These are phyloP conservation scores for Girardinus metallicus DNA, from an alignment of 2,797 vertebrate species.

Conservation along the genomic window DNA sequence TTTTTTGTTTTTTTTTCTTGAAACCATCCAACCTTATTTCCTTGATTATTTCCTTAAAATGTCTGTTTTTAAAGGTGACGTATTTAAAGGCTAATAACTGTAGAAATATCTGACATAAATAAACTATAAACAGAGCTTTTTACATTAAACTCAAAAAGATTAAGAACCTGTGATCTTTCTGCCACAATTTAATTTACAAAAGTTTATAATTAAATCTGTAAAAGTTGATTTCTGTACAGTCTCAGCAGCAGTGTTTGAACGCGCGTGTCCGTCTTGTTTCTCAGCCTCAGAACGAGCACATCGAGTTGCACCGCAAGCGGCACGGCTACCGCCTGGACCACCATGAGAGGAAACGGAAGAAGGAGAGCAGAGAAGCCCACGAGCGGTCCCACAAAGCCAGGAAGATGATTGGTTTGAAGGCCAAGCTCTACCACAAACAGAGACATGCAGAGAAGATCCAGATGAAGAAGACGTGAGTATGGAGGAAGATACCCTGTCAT, in stretches of 20 bases:
- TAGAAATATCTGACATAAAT: background rate
- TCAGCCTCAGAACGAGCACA: slow-evolving; percentile 97
- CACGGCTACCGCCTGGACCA: slow-evolving; percentile 96
- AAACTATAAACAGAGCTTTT: background rate
- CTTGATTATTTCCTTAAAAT: background rate
- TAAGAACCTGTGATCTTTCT: background rate
- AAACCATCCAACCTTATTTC: background rate
- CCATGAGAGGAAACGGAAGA: slow-evolving; percentile 95
- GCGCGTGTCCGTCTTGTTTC: background rate
- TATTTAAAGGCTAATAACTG: background rate
- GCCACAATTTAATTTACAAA: background rate
- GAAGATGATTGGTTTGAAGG: slow-evolving; percentile 97
- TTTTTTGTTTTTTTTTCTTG: too few relatives aligned
- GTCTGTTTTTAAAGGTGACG: background rate
- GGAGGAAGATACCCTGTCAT: too few relatives aligned
- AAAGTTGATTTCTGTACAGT: background rate
- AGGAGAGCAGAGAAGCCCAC: slow-evolving; percentile 93
- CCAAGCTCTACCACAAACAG: slow-evolving; percentile 98
- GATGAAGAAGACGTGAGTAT: slow-evolving; percentile 98
- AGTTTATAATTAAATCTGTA: background rate
- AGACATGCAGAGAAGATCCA: slow-evolving; percentile 97
- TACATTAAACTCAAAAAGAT: background rate
- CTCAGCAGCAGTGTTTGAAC: background rate
- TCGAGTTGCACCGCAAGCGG: slow-evolving; percentile 95
- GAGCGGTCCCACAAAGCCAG: slow-evolving; percentile 93